Evolutionary conservation across 2,113 vertebrate species (phyloP).

Genomic region (Castor canadensis): DNA sequence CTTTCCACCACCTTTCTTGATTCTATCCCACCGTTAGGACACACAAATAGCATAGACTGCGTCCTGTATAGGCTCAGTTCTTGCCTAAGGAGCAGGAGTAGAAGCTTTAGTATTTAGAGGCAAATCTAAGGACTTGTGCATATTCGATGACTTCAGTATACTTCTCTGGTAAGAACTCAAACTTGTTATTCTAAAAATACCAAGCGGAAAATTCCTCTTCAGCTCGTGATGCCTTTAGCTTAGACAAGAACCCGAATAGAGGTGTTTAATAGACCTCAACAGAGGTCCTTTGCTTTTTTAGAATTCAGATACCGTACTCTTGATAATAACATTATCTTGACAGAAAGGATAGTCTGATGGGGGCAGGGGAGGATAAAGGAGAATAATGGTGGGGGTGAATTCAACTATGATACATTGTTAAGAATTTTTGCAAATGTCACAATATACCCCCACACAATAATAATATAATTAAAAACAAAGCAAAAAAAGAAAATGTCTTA

Average conservation of each 20-base stretch:
- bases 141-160: not conserved
- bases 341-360: not conserved
- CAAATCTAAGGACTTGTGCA: not conserved
- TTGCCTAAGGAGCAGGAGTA: not conserved
- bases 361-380: no score
- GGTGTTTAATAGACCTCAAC: not conserved
- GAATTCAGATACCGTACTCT: not conserved
- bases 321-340: not conserved
- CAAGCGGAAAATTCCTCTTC: not conserved
- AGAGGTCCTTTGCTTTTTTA: not conserved
- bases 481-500: no score
- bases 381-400: no score
- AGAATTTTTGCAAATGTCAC: no score
- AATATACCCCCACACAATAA: no score
- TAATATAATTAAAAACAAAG: no score
- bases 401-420: no score
- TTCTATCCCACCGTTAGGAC: not conserved
- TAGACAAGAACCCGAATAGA: not conserved
- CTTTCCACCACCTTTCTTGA: not conserved
- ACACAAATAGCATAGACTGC: not conserved
- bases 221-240: not conserved
- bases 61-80: not conserved
- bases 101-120: not conserved
- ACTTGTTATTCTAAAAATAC: constrained; percentile 17
- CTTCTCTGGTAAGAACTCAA: constrained; percentile 29